Conservation (phyloP, 2,113 vertebrate genomes). For the Anser cygnoides region DNA sequence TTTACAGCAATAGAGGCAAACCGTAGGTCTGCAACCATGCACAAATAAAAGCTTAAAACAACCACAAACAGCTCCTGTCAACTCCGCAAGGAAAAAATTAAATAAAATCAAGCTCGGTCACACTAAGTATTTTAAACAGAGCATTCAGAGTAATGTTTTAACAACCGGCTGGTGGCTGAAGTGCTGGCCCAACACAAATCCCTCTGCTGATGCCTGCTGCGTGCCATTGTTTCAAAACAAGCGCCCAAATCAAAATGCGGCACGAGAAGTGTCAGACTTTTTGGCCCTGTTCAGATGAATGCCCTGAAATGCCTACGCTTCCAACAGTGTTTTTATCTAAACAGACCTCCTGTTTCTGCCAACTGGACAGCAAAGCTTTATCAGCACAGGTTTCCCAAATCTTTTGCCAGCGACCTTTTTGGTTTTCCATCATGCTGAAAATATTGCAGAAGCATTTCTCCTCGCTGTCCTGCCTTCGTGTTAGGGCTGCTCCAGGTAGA, state of each 20-base stretch:
- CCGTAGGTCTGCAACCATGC: neutral
- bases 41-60: neutral
- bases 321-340: neutral
- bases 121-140: neutral
- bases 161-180: neutral
- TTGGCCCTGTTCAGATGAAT: neutral
- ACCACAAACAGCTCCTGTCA: constrained; percentile 4
- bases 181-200: neutral
- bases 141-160: neutral
- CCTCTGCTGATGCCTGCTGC: rapidly evolving
- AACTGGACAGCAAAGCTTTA: neutral
- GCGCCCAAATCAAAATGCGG: neutral
- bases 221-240: neutral
- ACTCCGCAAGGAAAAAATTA: neutral
- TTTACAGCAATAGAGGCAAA: neutral
- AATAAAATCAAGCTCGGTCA: neutral
- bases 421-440: neutral
- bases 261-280: neutral
- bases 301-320: neutral
- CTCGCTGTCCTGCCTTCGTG: rapidly evolving
- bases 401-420: neutral
- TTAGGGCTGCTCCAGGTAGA: neutral
- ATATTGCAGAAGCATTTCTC: rapidly evolving
- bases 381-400: neutral
- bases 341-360: neutral